Conservation (phyloP, 2,888 invertebrate species). For the Julus scandinavius region DNA sequence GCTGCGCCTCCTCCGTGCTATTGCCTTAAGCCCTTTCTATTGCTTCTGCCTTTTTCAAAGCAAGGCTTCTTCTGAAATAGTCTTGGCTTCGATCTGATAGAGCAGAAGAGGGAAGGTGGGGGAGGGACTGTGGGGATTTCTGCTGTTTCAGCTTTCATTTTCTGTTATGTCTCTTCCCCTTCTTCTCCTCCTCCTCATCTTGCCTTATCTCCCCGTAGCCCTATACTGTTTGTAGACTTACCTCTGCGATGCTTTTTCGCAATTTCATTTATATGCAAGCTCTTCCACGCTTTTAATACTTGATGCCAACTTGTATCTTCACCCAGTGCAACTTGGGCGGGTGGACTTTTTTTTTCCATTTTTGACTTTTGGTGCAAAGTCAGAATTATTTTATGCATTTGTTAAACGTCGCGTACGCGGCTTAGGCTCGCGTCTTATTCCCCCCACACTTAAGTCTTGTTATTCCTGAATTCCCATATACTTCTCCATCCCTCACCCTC, state of each 20-base stretch:
- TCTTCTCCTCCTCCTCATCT: not conserved
- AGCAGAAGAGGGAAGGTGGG: slow-evolving; percentile 23
- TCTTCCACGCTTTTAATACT: slow-evolving; percentile 29
- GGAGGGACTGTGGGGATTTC: slow-evolving; percentile 39
- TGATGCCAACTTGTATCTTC: not conserved
- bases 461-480: not conserved
- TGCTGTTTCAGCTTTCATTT: slow-evolving; percentile 52
- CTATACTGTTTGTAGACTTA: slow-evolving; percentile 40
- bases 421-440: slow-evolving; percentile 36
- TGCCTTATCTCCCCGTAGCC: slow-evolving; percentile 42
- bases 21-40: slow-evolving; percentile 56
- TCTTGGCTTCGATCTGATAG: slow-evolving; percentile 51
- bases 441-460: slow-evolving; percentile 34
- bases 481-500: not conserved
- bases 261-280: slow-evolving; percentile 46
- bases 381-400: slow-evolving; percentile 46
- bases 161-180: slow-evolving; percentile 49
- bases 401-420: slow-evolving; percentile 43
- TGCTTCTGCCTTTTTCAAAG: slow-evolving; percentile 51
- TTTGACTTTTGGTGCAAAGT: slow-evolving; percentile 44
- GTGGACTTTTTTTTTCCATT: not conserved
- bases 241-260: slow-evolving; percentile 12
- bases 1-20: slow-evolving; percentile 49
- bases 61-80: slow-evolving; percentile 34
- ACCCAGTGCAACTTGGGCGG: not conserved